A percentile compares a stretch with the other conserved stretches of the same genome.
Evolutionary conservation across 35 echinoderm and acorn worm species (phyloP).

Genomic region (Heliocidaris erythrogramma): DNA sequence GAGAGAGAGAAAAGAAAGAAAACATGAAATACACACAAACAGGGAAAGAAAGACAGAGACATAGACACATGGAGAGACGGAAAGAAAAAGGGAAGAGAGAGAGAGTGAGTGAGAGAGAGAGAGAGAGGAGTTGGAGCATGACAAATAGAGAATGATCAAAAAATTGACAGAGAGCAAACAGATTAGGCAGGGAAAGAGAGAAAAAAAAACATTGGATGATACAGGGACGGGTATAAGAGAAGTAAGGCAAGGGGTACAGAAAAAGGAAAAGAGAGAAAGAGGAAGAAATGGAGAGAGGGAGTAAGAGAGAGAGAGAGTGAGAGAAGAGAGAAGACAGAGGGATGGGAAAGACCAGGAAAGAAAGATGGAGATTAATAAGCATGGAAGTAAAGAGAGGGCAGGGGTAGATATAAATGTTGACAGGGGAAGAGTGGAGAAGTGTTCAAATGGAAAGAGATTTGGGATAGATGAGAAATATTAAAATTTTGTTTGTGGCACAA

Average conservation of each 20-base stretch:
- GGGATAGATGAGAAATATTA: no score
- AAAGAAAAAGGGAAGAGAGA: neutral
- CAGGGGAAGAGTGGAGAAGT: no score
- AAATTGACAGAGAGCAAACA: neutral
- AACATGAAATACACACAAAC: neutral
- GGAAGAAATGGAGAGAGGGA: neutral
- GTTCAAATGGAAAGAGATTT: no score
- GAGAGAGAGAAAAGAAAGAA: neutral
- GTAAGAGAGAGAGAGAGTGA: neutral
- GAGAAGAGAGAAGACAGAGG: neutral
- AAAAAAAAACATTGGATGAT: neutral
- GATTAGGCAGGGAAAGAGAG: neutral
- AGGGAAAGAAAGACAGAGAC: neutral
- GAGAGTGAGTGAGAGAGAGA: neutral
- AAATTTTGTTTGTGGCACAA: no score
- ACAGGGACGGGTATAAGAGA: neutral
- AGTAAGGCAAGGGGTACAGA: neutral
- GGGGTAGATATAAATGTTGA: no score
- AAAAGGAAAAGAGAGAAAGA: neutral
- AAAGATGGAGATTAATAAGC: no score
- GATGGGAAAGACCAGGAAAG: neutral
- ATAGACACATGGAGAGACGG: neutral
- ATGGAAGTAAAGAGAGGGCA: no score
- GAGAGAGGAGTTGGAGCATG: neutral
- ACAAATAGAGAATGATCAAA: neutral